A percentile compares a stretch with the other conserved stretches of the same genome.
Evolutionary conservation across 2,113 vertebrate species (phyloP).

Genomic region (Chaetops frenatus): DNA sequence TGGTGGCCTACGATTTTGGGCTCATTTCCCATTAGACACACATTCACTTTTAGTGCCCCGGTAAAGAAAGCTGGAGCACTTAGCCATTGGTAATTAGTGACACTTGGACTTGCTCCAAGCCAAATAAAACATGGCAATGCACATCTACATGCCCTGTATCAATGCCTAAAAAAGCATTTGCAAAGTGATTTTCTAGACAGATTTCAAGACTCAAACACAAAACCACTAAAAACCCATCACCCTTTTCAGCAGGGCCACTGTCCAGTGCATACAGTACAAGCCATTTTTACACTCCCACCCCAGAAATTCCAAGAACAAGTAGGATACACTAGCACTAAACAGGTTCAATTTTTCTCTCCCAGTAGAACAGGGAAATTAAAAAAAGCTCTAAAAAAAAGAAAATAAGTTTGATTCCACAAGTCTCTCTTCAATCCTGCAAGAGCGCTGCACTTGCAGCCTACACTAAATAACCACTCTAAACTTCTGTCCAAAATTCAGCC

Average conservation of each 20-base stretch:
- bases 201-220: not conserved
- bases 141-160: not conserved
- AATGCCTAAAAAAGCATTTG: not conserved
- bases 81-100: not conserved
- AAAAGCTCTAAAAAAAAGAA: not conserved
- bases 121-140: not conserved
- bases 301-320: not conserved
- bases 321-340: not conserved
- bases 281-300: not conserved
- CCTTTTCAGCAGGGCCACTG: not conserved
- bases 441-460: not conserved
- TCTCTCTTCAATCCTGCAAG: not conserved
- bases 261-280: accelerated
- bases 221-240: not conserved
- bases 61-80: not conserved
- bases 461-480: not conserved
- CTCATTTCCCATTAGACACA: not conserved
- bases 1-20: not conserved
- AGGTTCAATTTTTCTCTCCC: accelerated
- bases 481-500: not conserved
- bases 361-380: not conserved
- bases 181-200: not conserved
- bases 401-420: not conserved
- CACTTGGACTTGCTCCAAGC: not conserved
- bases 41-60: not conserved